Percentiles rank a stretch among this genome's conserved stretches.
Evolutionary conservation across 2,113 vertebrate genomes (phyloP).

Genomic region (Acrocephalus arundinaceus): DNA sequence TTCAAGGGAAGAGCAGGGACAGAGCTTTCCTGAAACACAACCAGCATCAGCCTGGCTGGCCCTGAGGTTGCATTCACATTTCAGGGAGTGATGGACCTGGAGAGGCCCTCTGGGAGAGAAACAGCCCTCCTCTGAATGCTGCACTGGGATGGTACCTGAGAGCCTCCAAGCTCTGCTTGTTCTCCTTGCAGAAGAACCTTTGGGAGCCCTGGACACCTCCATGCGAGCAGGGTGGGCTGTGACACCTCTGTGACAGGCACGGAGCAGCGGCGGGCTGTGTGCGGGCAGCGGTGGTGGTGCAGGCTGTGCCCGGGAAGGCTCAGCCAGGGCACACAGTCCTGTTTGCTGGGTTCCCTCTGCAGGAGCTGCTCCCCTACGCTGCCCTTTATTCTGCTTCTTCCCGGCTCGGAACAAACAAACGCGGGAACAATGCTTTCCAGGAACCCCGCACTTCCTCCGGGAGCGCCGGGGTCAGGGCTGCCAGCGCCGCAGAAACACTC

Average conservation of each 20-base stretch:
- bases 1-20: not conserved
- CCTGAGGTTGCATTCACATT: not conserved
- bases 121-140: fast-evolving
- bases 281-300: fast-evolving
- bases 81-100: not conserved
- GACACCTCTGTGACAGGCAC: too few relatives aligned
- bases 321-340: fast-evolving
- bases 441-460: not conserved
- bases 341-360: not conserved
- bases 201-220: fast-evolving
- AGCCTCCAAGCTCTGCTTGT: not conserved
- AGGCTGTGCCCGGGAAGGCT: not conserved
- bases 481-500: not conserved
- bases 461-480: not conserved
- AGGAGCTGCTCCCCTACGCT: fast-evolving
- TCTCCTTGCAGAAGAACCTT: not conserved
- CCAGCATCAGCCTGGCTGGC: not conserved
- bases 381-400: not conserved
- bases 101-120: not conserved
- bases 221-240: fast-evolving
- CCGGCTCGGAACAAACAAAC: not conserved
- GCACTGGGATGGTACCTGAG: fast-evolving
- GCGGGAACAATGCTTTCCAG: conserved; percentile 6
- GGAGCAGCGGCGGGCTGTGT: not conserved
- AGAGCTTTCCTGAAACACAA: not conserved